phyloP scores from a whole-genome alignment of 1,140 invertebrate species.

The Saccostrea cuccullata region DNA sequence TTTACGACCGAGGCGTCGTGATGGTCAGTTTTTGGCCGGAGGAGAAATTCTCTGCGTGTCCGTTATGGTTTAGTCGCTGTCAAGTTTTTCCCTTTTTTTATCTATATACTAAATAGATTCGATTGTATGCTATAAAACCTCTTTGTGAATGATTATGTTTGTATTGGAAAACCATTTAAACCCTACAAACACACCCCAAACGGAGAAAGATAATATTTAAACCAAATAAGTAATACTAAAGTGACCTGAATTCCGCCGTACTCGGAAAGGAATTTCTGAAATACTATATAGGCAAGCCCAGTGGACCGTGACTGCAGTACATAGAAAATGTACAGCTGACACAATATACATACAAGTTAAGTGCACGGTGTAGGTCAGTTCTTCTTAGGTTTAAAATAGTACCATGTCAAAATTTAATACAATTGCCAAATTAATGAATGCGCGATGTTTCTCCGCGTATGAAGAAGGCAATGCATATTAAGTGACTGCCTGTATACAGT shows the following conservation, averaged over 20 bases:
- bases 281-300: constrained; percentile 13
- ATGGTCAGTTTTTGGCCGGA: constrained; percentile 12
- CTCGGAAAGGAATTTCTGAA: constrained; percentile 24
- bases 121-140: constrained; percentile 3
- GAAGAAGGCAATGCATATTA: not conserved
- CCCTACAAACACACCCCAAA: constrained; percentile 13
- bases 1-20: not conserved
- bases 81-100: constrained; percentile 1
- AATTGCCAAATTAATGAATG: constrained; percentile 3
- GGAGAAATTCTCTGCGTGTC: not conserved
- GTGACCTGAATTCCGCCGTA: not conserved
- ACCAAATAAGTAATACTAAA: constrained; percentile 25
- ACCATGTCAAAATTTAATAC: not conserved
- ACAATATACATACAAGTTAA: not conserved
- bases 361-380: not conserved
- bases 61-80: not conserved
- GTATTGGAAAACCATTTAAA: constrained; percentile 9
- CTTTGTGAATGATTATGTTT: constrained; percentile 29
- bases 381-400: not conserved
- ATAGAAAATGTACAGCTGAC: not conserved
- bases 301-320: not conserved
- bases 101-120: constrained; percentile 31
- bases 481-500: not conserved
- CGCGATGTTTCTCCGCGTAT: not conserved
- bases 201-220: constrained; percentile 34